Conservation (phyloP, 2,888 invertebrate species). For the Xanthorhoe designata region DNA sequence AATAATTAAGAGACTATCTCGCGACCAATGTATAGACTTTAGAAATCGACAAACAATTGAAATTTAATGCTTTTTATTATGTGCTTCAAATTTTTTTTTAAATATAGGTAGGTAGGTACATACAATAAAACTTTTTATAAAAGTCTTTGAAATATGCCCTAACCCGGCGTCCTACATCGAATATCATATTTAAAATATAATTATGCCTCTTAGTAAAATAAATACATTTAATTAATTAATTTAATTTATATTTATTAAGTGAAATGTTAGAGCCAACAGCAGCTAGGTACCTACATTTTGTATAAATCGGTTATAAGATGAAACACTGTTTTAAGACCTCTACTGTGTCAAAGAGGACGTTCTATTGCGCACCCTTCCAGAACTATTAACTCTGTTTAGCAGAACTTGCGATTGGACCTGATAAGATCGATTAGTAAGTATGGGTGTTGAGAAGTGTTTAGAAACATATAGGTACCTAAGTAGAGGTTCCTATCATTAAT, state of each 20-base stretch:
- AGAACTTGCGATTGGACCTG: constrained; percentile 29
- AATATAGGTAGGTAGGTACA: too few species aligned
- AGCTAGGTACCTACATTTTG: background rate
- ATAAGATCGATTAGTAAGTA: constrained; percentile 43
- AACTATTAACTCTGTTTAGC: constrained; percentile 50
- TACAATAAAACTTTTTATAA: too few species aligned
- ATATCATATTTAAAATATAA: too few species aligned
- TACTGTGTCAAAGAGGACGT: constrained; percentile 27
- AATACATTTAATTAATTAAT: too few species aligned
- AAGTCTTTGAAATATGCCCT: too few species aligned
- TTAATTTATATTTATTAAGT: too few species aligned
- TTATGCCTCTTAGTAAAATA: too few species aligned
- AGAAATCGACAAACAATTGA: too few species aligned
- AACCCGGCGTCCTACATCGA: too few species aligned
- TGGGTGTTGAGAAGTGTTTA: constrained; percentile 15
- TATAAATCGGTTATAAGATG: background rate
- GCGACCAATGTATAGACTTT: background rate
- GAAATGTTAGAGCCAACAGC: background rate
- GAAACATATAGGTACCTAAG: constrained; percentile 3
- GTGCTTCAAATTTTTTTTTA: too few species aligned
- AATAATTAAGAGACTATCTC: background rate
- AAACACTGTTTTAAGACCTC: background rate
- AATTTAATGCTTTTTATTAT: too few species aligned
- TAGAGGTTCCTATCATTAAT: too few species aligned
- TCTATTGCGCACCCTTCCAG: constrained; percentile 52